Percentiles rank a stretch among this genome's conserved stretches.
Conservation (phyloP, 2,888 invertebrate genomes). For the Xestia sexstrigata region DNA sequence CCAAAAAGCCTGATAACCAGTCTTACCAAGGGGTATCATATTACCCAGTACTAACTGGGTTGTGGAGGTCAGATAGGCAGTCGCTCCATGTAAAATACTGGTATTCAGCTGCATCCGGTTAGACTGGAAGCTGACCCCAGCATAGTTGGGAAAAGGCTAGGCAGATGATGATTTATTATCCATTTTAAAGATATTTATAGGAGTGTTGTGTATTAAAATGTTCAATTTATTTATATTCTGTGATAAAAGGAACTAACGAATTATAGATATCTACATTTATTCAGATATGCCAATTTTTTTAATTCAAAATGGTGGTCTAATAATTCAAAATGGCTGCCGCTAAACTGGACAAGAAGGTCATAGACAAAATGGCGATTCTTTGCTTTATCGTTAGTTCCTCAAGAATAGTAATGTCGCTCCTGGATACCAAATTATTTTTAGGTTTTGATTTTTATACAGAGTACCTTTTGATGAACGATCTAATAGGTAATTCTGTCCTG, state of each 20-base stretch:
- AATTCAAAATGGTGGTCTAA: neutral
- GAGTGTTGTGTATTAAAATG: constrained; percentile 58
- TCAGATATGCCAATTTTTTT: neutral
- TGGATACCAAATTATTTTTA: neutral
- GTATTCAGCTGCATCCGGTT: no score
- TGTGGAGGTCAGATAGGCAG: no score
- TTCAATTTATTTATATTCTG: constrained; percentile 62
- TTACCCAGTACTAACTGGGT: no score
- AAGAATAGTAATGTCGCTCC: constrained; percentile 37
- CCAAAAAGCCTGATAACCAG: no score
- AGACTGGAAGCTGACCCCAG: no score
- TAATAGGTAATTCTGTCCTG: neutral
- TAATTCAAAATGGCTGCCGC: neutral
- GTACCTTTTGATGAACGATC: no score
- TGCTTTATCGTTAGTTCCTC: constrained; percentile 16
- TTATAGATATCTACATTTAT: neutral
- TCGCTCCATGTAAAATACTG: no score
- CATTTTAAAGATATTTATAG: constrained; percentile 50
- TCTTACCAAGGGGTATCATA: no score
- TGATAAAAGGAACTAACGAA: constrained; percentile 59
- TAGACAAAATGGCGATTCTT: neutral
- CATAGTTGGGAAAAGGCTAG: no score
- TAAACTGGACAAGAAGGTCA: neutral
- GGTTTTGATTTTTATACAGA: neutral
- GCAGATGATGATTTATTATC: constrained; percentile 57